These are phyloP conservation scores for Paracanthobrama guichenoti DNA, from an alignment of 2,113 vertebrate genomes.

Conservation along the genomic window DNA sequence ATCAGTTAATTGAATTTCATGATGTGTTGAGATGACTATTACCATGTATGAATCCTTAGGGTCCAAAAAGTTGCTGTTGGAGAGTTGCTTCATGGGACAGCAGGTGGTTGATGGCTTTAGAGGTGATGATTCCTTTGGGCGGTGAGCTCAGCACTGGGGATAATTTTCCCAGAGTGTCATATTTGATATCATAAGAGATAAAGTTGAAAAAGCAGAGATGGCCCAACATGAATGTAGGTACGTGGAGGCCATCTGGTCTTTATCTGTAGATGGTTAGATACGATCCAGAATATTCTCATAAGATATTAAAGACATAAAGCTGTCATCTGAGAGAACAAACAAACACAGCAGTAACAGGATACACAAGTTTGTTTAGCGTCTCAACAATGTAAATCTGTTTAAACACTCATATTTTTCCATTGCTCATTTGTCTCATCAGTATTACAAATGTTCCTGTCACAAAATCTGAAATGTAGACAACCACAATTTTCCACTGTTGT, in stretches of 20 bases:
- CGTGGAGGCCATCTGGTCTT: conserved; percentile 33
- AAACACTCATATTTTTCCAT: conserved; percentile 7
- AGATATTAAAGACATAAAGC: conserved; percentile 19
- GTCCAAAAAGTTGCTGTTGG: conserved; percentile 45
- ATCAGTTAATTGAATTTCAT: conserved; percentile 69
- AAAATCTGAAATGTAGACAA: conserved; percentile 50
- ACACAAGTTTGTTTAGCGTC: conserved; percentile 14
- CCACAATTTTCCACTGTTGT: conserved; percentile 59
- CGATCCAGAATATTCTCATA: conserved; percentile 26
- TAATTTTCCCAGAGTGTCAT: conserved; percentile 69
- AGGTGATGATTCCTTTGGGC: conserved; percentile 52
- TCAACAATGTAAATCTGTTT: not conserved
- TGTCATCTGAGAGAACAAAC: conserved; percentile 2
- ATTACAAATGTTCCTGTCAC: conserved; percentile 13
- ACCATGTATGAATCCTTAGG: conserved; percentile 62
- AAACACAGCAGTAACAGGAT: not conserved
- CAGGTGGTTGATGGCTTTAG: conserved; percentile 67
- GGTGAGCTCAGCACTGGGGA: conserved; percentile 8
- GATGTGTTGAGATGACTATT: conserved; percentile 62
- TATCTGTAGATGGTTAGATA: conserved; percentile 5
- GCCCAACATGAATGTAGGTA: conserved; percentile 34
- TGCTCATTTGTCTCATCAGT: conserved; percentile 28
- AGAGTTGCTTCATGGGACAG: conserved; percentile 51
- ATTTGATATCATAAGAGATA: conserved; percentile 56
- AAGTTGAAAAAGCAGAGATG: conserved; percentile 17